A percentile compares a stretch with the other conserved stretches of the same genome.
These are phyloP conservation scores for Styela clava DNA, from an alignment of 23 tunicate species.

Conservation along the genomic window DNA sequence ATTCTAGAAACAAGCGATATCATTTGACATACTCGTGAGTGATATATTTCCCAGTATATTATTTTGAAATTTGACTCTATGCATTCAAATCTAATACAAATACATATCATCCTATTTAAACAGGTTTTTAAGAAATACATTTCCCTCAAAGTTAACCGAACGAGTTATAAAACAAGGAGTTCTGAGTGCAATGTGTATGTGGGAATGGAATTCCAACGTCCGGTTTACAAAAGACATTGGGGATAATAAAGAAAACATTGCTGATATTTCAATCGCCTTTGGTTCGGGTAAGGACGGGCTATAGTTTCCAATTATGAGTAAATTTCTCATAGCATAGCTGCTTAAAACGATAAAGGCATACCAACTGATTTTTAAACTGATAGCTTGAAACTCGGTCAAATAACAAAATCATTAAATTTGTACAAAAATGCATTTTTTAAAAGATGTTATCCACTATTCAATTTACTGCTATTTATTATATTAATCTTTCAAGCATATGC, in stretches of 20 bases:
- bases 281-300: conserved; percentile 73
- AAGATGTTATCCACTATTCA: too few relatives aligned
- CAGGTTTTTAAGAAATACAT: conserved; percentile 43
- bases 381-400: too few relatives aligned
- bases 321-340: neutral
- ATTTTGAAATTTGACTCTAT: too few relatives aligned
- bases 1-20: conserved; percentile 14
- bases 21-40: conserved; percentile 64
- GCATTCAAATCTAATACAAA: too few relatives aligned
- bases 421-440: too few relatives aligned
- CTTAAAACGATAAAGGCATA: neutral
- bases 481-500: too few relatives aligned
- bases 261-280: conserved; percentile 51
- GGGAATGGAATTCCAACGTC: conserved; percentile 75
- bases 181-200: conserved; percentile 77
- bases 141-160: conserved; percentile 12
- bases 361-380: too few relatives aligned
- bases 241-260: conserved; percentile 1
- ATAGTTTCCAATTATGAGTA: neutral
- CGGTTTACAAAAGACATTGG: conserved; percentile 36
- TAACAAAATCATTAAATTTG: too few relatives aligned
- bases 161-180: conserved; percentile 44
- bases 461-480: too few relatives aligned
- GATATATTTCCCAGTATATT: too few relatives aligned
- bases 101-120: too few relatives aligned